Evolutionary conservation across 23 tunicate species (phyloP).

Genomic region (Ciona savignyi): DNA sequence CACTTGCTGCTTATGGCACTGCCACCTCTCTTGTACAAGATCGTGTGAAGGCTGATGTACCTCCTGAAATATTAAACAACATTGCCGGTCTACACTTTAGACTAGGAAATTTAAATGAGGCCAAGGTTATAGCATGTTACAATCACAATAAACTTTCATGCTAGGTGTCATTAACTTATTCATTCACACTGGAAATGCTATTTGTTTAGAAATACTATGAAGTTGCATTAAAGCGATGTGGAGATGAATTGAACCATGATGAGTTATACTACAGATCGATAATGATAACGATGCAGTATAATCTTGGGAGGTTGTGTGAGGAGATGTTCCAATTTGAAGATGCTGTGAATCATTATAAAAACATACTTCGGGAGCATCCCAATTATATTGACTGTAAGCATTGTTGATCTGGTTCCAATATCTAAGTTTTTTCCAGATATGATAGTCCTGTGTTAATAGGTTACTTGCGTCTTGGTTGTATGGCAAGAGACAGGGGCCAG

Average conservation of each 20-base stretch:
- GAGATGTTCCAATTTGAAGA: slow-evolving; percentile 92
- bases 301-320: slow-evolving; percentile 86
- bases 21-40: slow-evolving; percentile 80
- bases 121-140: no score
- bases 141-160: background rate
- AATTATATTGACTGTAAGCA: slow-evolving; percentile 85
- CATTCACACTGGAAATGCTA: background rate
- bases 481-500: slow-evolving; percentile 92
- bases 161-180: background rate
- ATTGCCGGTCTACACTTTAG: slow-evolving; percentile 96
- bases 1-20: slow-evolving; percentile 82
- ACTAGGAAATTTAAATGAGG: slow-evolving; percentile 92
- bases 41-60: slow-evolving; percentile 78
- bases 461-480: slow-evolving; percentile 87
- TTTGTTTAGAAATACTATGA: slow-evolving; percentile 68
- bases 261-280: slow-evolving; percentile 67
- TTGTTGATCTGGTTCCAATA: background rate
- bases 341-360: slow-evolving; percentile 79
- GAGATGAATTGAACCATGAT: slow-evolving; percentile 76
- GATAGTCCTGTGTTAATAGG: slow-evolving; percentile 2
- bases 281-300: slow-evolving; percentile 93
- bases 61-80: slow-evolving; percentile 93
- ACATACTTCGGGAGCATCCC: slow-evolving; percentile 65
- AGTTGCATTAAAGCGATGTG: slow-evolving; percentile 87
- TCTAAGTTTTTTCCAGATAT: background rate